These are phyloP conservation scores for Rhinolophus sinicus DNA, from an alignment of 2,113 vertebrate genomes.

Conservation along the genomic window DNA sequence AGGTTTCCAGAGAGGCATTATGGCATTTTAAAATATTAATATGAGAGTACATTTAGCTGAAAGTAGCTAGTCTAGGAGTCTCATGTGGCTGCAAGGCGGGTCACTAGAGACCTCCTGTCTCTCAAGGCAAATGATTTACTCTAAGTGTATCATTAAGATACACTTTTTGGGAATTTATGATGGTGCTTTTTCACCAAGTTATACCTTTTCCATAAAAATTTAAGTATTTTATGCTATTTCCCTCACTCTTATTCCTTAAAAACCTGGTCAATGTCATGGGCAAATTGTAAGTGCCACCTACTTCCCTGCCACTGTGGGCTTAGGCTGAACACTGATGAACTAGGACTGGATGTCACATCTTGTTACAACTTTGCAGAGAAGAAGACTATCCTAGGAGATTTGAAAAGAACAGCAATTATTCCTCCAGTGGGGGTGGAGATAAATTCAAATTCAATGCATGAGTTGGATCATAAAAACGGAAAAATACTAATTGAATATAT, in stretches of 20 bases:
- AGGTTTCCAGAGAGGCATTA: conserved; percentile 97
- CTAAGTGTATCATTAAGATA: conserved; percentile 98
- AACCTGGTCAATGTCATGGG: conserved; percentile 85
- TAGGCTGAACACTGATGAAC: conserved; percentile 90
- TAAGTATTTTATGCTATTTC: conserved; percentile 87
- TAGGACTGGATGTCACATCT: conserved; percentile 93
- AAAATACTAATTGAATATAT: neutral
- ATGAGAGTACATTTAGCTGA: conserved; percentile 99
- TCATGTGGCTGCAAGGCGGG: conserved; percentile 93
- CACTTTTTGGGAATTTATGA: conserved; percentile 90
- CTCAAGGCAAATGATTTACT: conserved; percentile 95
- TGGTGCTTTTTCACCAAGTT: conserved; percentile 88
- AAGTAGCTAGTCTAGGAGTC: conserved; percentile 95
- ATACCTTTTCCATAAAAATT: conserved; percentile 90
- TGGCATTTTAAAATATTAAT: conserved; percentile 99
- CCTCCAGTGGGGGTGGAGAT: conserved; percentile 13
- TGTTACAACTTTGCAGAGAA: conserved; percentile 89
- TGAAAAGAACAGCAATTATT: conserved; percentile 82
- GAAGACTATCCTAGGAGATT: conserved; percentile 86
- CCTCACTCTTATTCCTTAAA: conserved; percentile 83
- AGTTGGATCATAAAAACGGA: neutral
- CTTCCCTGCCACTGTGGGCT: conserved; percentile 76
- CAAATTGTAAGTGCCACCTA: conserved; percentile 83
- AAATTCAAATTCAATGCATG: neutral
- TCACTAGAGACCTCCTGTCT: conserved; percentile 95